phyloP scores from a whole-genome alignment of 2,888 invertebrate species.

The Drosophila ezoana region DNA sequence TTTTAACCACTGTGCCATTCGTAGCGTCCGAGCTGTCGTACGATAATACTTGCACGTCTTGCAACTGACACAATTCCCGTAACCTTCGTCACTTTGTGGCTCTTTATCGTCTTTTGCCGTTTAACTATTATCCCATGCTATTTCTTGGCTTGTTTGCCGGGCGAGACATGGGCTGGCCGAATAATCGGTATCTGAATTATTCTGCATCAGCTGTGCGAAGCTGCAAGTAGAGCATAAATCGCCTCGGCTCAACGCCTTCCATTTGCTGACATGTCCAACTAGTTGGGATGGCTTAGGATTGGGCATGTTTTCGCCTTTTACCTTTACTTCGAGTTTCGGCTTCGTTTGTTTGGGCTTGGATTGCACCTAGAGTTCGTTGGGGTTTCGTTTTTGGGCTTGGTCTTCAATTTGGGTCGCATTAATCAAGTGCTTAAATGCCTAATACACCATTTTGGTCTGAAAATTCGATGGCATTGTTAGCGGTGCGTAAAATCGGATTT shows the following conservation, averaged over 20 bases:
- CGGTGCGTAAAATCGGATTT: slow-evolving; percentile 45
- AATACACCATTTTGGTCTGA: slow-evolving; percentile 21
- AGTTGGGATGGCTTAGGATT: slow-evolving; percentile 13
- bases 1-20: too few relatives aligned
- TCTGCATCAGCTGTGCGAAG: slow-evolving; percentile 41
- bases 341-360: slow-evolving; percentile 7
- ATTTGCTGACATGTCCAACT: slow-evolving; percentile 39
- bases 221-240: slow-evolving; percentile 36
- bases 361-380: background rate
- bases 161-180: background rate
- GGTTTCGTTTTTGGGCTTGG: background rate
- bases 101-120: background rate
- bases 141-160: slow-evolving; percentile 1
- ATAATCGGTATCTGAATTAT: slow-evolving; percentile 21
- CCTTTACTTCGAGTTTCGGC: slow-evolving; percentile 6
- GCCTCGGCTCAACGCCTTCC: slow-evolving; percentile 45
- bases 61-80: background rate
- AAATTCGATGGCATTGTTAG: slow-evolving; percentile 36
- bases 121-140: slow-evolving; percentile 6
- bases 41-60: background rate
- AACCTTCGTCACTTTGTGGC: slow-evolving; percentile 4
- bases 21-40: background rate
- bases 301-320: slow-evolving; percentile 2
- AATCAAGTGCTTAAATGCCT: slow-evolving; percentile 48
- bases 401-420: slow-evolving; percentile 32